These are phyloP conservation scores for Ametastegia equiseti DNA, from an alignment of 2,888 invertebrate species.

Conservation along the genomic window DNA sequence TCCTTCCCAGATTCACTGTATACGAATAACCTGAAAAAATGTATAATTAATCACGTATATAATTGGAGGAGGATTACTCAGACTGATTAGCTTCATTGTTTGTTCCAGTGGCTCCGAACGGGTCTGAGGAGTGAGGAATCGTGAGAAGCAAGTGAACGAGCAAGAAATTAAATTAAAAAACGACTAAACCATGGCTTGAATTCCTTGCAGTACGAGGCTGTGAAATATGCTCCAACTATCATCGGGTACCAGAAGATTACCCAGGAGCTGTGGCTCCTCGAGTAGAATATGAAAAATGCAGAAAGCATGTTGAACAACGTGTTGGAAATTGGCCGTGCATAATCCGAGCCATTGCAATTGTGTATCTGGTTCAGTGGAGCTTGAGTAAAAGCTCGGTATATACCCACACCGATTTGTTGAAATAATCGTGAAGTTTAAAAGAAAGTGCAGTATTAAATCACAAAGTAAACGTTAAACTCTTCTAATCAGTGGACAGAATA, in stretches of 20 bases:
- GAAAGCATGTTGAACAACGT: not conserved
- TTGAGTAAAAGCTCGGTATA: not conserved
- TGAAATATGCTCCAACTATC: not conserved
- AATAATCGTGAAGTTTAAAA: not conserved
- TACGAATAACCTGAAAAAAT: not conserved
- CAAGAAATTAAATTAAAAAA: not conserved
- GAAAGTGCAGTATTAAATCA: conserved; percentile 21
- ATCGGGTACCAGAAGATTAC: not conserved
- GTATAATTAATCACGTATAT: not conserved
- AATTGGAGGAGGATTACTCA: not conserved
- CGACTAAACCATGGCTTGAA: conserved; percentile 17
- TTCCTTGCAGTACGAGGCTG: not conserved
- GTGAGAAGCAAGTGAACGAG: conserved; percentile 20
- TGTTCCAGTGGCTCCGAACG: conserved; percentile 10
- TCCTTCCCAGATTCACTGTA: no score
- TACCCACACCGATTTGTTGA: not conserved
- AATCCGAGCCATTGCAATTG: not conserved
- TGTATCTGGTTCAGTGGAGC: not conserved
- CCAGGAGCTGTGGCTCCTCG: not conserved
- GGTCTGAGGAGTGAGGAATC: not conserved
- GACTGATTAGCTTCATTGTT: conserved; percentile 8
- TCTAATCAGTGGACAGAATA: conserved; percentile 18
- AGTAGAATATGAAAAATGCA: not conserved
- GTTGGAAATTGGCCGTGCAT: not conserved
- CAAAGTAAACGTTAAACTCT: not conserved